Evolutionary conservation across 2,797 vertebrate genomes (phyloP).

Genomic region (Pseudochirops corinnae): DNA sequence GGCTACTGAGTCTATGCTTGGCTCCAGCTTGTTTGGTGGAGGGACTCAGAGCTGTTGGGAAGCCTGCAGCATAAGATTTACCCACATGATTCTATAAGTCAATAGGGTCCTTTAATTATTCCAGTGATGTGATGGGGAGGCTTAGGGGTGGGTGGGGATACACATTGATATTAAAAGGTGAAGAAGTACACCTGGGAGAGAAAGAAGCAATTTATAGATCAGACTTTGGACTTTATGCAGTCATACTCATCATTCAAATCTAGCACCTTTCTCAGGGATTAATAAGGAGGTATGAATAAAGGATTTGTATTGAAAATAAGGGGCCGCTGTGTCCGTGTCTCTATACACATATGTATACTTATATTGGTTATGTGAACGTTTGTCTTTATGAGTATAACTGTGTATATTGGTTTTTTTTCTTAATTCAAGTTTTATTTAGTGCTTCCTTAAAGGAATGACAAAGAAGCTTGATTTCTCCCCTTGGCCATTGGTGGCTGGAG

Average conservation of each 20-base stretch:
- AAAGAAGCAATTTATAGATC: neutral
- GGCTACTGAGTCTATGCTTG: conserved; percentile 6
- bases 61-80: neutral
- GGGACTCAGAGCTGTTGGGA: neutral
- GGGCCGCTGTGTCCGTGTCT: neutral
- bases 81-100: neutral
- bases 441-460: neutral
- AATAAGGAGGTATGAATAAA: conserved; percentile 40
- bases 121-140: neutral
- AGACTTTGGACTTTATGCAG: conserved; percentile 44
- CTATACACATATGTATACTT: neutral
- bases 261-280: conserved; percentile 28
- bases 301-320: conserved; percentile 17
- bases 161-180: conserved; percentile 25
- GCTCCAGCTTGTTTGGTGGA: neutral
- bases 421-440: neutral
- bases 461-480: neutral
- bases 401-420: neutral
- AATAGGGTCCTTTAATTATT: conserved; percentile 46
- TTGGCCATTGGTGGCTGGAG: neutral
- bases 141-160: neutral
- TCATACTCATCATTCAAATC: neutral
- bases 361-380: neutral
- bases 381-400: fast-evolving
- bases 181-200: neutral